Percentiles rank a stretch among this genome's conserved stretches.
Evolutionary conservation across 1,140 invertebrate genomes (phyloP).

Genomic region (Ganaspis sp.): DNA sequence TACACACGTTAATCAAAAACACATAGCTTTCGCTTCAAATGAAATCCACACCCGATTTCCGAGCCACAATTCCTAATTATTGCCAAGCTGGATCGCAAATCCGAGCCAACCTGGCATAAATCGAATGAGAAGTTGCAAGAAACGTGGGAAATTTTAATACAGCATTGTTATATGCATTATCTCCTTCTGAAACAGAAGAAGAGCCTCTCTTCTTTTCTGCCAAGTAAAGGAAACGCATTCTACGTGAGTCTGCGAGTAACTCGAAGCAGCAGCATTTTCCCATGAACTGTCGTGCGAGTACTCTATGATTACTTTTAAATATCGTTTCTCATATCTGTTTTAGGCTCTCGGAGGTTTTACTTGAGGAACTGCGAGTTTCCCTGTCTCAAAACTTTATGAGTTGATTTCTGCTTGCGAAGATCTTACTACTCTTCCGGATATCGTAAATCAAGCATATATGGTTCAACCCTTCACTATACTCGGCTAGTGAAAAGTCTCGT

Average conservation of each 20-base stretch:
- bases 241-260: slow-evolving; percentile 13
- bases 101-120: background rate
- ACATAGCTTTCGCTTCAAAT: background rate
- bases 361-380: background rate
- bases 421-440: slow-evolving; percentile 5
- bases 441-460: slow-evolving; percentile 6
- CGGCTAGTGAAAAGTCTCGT: background rate
- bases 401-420: background rate
- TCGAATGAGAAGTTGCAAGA: slow-evolving; percentile 10
- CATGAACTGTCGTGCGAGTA: slow-evolving; percentile 18
- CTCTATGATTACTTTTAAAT: slow-evolving; percentile 28
- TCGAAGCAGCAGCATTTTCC: background rate
- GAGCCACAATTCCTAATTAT: slow-evolving; percentile 21
- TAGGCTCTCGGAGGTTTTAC: background rate
- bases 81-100: background rate
- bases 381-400: slow-evolving; percentile 11
- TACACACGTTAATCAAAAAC: background rate
- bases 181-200: background rate
- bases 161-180: slow-evolving; percentile 12
- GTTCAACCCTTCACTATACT: slow-evolving; percentile 20
- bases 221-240: slow-evolving; percentile 2
- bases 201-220: slow-evolving; percentile 7
- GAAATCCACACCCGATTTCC: background rate
- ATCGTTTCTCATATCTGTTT: slow-evolving; percentile 15
- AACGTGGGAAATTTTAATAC: slow-evolving; percentile 20